Percentiles rank a stretch among this genome's conserved stretches.
Evolutionary conservation across 2,797 vertebrate genomes (phyloP).

Genomic region (Muraenolepis orangiensis): DNA sequence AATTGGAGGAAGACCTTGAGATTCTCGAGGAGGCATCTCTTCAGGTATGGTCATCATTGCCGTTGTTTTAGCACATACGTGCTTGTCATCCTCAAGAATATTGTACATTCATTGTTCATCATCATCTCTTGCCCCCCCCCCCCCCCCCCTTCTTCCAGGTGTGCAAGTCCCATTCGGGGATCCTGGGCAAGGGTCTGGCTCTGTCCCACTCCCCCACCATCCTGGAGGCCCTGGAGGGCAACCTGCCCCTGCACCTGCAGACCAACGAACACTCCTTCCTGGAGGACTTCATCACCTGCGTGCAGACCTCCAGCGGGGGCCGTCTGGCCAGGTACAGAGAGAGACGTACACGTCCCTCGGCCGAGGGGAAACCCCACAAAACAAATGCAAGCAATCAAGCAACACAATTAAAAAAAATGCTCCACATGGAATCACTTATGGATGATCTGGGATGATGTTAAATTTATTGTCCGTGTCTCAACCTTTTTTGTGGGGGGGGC

Average conservation of each 20-base stretch:
- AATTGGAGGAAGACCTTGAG: conserved; percentile 97
- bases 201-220: conserved; percentile 96
- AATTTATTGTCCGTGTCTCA: neutral
- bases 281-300: conserved; percentile 97
- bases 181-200: conserved; percentile 94
- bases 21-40: conserved; percentile 98
- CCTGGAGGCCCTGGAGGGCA: conserved; percentile 94
- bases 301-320: conserved; percentile 93
- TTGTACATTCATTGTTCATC: neutral
- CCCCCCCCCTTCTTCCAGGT: conserved; percentile 76
- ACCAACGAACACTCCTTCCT: conserved; percentile 98
- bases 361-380: neutral
- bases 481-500: neutral
- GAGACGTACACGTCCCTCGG: too few relatives aligned
- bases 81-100: neutral
- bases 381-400: neutral
- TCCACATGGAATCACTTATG: neutral
- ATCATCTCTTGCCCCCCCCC: conserved; percentile 1
- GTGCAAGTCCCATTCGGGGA: conserved; percentile 92
- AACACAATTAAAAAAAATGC: too few relatives aligned
- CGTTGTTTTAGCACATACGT: neutral
- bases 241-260: conserved; percentile 92
- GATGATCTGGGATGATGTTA: neutral
- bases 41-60: conserved; percentile 73
- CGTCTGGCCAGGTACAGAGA: conserved; percentile 94